phyloP scores from a whole-genome alignment of 1,140 invertebrate species.

The Eufriesea mexicana region DNA sequence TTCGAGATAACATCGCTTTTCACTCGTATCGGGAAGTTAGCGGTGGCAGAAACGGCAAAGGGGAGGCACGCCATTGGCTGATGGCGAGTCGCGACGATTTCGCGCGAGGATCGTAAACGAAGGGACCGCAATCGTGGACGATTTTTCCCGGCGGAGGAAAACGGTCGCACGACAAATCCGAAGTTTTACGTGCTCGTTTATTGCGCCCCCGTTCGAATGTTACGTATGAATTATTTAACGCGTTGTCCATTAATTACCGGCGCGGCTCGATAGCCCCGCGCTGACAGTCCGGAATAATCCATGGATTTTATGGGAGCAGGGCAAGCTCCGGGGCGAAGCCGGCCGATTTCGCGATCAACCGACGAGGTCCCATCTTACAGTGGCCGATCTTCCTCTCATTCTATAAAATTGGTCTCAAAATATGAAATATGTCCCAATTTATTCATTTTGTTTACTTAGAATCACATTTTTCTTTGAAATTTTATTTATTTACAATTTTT shows the following conservation, averaged over 20 bases:
- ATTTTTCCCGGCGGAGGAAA: conserved; percentile 31
- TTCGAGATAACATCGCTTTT: too few relatives aligned
- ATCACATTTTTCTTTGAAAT: too few relatives aligned
- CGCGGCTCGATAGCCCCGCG: conserved; percentile 24
- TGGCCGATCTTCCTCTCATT: too few relatives aligned
- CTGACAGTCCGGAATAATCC: conserved; percentile 48
- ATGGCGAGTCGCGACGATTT: not conserved
- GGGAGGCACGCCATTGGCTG: not conserved
- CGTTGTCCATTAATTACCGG: conserved; percentile 53
- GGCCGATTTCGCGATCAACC: conserved; percentile 2
- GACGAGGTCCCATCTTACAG: not conserved
- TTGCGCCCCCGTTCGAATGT: conserved; percentile 34
- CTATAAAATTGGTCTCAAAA: not conserved
- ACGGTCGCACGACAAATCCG: conserved; percentile 41
- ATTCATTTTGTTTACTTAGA: too few relatives aligned
- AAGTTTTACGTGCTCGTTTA: conserved; percentile 52
- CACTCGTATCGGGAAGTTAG: too few relatives aligned
- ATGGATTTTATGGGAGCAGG: conserved; percentile 38
- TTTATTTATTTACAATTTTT: too few relatives aligned
- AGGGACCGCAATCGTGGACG: conserved; percentile 14
- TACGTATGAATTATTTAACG: conserved; percentile 51
- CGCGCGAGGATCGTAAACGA: not conserved
- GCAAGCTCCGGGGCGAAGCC: not conserved
- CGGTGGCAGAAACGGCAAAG: too few relatives aligned
- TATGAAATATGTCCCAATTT: too few relatives aligned